Evolutionary conservation across 2,888 invertebrate species (phyloP), one percentile per base, ranked within the genome.

Genomic region (Agrochola lota): DNA sequence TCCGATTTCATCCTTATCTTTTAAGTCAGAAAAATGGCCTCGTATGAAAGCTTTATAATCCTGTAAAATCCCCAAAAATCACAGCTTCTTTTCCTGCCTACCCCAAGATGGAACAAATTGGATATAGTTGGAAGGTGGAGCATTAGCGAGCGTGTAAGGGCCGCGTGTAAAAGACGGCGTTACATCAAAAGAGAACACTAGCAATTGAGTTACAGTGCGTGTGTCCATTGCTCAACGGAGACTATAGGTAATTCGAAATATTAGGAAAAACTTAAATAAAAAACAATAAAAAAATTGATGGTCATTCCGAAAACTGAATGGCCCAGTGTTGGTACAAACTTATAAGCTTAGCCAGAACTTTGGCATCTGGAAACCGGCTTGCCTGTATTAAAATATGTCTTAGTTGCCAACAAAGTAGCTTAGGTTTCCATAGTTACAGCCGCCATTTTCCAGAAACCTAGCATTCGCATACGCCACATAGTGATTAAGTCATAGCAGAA

Each of bases 121-220:
- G 81, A 88, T 87, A 87, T 88, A 89, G 83, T 86, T 86, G 85
- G 80, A 74, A 80, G 79, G 83, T 84, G 78, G 77, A 82, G 74
- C 87, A 91, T 91, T 91, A 92, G 88, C 77, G 80, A 66, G 78
- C 83, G 83, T 87, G 82, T 88, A 81, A 87, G 86, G 78, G 74
- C 78, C 88, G 88, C 77, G 88, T 81, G 90, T 91, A 92, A 91
- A 92, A 93, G 92, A 93, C 91, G 88, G 87, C 83, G 89, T 91
- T 92, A 94, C 93, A 92, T 94, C 94, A 94, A 94, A 94, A 93
- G 92, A 92, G 91, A 91, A 91, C 91, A 91, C 90, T 87, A 88
- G 85, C 92, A 94, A 95, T 94, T 91, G 91, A 93, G 93, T 94
- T 94, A 94, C 90, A 80, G 81, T 23, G 70, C 1, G 26, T 6